A percentile compares a stretch with the other conserved stretches of the same genome.
These are phyloP conservation scores for Eledone cirrhosa DNA, from an alignment of 2,888 invertebrate genomes.

Conservation along the genomic window DNA sequence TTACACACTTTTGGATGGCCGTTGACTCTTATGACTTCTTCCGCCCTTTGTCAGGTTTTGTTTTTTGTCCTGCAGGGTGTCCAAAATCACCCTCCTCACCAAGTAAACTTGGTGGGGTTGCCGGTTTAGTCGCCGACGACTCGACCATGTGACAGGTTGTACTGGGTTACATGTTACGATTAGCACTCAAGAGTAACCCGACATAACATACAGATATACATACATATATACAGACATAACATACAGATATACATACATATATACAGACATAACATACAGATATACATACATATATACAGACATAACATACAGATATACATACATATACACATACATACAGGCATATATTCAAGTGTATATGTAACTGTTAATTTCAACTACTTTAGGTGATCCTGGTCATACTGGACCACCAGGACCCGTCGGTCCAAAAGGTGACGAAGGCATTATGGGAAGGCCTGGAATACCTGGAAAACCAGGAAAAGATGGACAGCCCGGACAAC, in stretches of 20 bases:
- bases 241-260: background rate
- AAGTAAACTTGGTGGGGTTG: too few species aligned
- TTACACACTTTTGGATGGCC: too few species aligned
- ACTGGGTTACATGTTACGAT: too few species aligned
- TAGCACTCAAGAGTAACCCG: too few species aligned
- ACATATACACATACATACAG: background rate
- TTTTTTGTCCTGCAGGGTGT: too few species aligned
- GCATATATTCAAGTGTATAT: background rate
- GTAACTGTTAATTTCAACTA: background rate
- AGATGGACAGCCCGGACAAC: slow-evolving; percentile 23
- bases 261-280: background rate
- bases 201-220: background rate
- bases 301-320: too few species aligned
- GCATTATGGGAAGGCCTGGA: slow-evolving; percentile 10
- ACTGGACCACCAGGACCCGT: slow-evolving; percentile 25
- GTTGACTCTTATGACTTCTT: too few species aligned
- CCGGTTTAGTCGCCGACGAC: too few species aligned
- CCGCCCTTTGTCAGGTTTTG: too few species aligned
- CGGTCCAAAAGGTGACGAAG: slow-evolving; percentile 15
- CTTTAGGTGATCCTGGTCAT: slow-evolving; percentile 11
- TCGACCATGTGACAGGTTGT: too few species aligned
- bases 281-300: too few species aligned
- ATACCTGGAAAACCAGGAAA: slow-evolving; percentile 22
- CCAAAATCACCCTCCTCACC: too few species aligned
- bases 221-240: background rate